These are phyloP conservation scores for Drosophila sproati DNA, from an alignment of 1,140 invertebrate genomes.

Conservation along the genomic window DNA sequence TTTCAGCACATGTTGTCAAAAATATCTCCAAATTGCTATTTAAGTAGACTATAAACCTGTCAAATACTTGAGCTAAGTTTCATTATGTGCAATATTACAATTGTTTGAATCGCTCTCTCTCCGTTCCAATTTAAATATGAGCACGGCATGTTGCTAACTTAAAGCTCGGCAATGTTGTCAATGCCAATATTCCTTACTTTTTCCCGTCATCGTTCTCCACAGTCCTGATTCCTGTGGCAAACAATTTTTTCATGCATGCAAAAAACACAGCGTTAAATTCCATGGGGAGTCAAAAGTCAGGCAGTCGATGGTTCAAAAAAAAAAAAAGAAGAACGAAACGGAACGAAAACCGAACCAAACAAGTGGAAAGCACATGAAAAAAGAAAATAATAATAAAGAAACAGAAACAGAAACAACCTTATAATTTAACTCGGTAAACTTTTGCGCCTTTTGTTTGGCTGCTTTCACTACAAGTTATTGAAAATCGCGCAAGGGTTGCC, in stretches of 20 bases:
- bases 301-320: slow-evolving; percentile 47
- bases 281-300: slow-evolving; percentile 65
- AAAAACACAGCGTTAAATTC: slow-evolving; percentile 60
- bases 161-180: slow-evolving; percentile 38
- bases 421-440: slow-evolving; percentile 81
- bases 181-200: slow-evolving; percentile 44
- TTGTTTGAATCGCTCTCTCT: too few relatives aligned
- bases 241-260: slow-evolving; percentile 70
- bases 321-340: neutral
- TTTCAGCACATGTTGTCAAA: too few relatives aligned
- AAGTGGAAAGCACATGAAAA: slow-evolving; percentile 13
- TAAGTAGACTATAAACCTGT: too few relatives aligned
- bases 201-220: slow-evolving; percentile 20
- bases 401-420: slow-evolving; percentile 61
- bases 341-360: slow-evolving; percentile 8
- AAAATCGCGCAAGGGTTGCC: slow-evolving; percentile 77
- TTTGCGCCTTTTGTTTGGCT: slow-evolving; percentile 77
- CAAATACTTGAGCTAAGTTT: neutral
- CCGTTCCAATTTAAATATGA: neutral
- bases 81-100: neutral
- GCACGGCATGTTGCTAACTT: slow-evolving; percentile 6
- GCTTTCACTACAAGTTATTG: slow-evolving; percentile 77
- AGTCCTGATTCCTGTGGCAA: slow-evolving; percentile 16
- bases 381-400: slow-evolving; percentile 26
- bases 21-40: too few relatives aligned